Percentiles rank a stretch among this genome's conserved stretches.
These are phyloP conservation scores for Nasonia longicornis DNA, from an alignment of 1,140 invertebrate species.

Conservation along the genomic window DNA sequence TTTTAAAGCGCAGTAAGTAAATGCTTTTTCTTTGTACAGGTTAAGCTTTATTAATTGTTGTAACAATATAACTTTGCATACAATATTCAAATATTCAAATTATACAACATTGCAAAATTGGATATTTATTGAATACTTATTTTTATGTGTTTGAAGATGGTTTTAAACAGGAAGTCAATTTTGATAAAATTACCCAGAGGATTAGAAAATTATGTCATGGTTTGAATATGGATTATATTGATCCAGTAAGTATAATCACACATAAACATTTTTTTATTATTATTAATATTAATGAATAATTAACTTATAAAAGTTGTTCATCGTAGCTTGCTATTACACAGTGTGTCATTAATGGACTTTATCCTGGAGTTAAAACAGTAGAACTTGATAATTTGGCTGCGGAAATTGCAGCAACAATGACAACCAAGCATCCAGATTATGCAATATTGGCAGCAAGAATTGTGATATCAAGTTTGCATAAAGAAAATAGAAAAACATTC, in stretches of 20 bases:
- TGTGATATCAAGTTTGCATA: slow-evolving; percentile 97
- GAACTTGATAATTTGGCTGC: slow-evolving; percentile 98
- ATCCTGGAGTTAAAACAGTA: slow-evolving; percentile 95
- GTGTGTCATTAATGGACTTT: slow-evolving; percentile 93
- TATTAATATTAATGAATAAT: background rate
- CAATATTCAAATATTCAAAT: slow-evolving; percentile 10
- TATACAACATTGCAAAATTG: slow-evolving; percentile 16
- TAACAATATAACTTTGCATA: slow-evolving; percentile 14
- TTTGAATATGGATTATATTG: slow-evolving; percentile 94
- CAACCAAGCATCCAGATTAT: slow-evolving; percentile 97
- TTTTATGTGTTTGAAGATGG: slow-evolving; percentile 76
- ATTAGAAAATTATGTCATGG: slow-evolving; percentile 97
- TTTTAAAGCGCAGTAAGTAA: slow-evolving; percentile 70
- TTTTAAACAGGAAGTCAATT: slow-evolving; percentile 91
- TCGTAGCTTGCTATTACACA: slow-evolving; percentile 83
- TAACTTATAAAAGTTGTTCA: slow-evolving; percentile 31
- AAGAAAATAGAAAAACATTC: slow-evolving; percentile 93
- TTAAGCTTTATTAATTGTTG: slow-evolving; percentile 1
- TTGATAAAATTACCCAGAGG: slow-evolving; percentile 97
- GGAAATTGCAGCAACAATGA: slow-evolving; percentile 96
- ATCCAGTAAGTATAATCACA: slow-evolving; percentile 80
- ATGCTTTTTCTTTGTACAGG: slow-evolving; percentile 43
- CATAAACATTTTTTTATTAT: background rate
- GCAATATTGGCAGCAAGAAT: slow-evolving; percentile 95
- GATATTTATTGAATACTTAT: background rate